phyloP scores from a whole-genome alignment of 2,888 invertebrate species.

The Zaprionus lineosus region DNA sequence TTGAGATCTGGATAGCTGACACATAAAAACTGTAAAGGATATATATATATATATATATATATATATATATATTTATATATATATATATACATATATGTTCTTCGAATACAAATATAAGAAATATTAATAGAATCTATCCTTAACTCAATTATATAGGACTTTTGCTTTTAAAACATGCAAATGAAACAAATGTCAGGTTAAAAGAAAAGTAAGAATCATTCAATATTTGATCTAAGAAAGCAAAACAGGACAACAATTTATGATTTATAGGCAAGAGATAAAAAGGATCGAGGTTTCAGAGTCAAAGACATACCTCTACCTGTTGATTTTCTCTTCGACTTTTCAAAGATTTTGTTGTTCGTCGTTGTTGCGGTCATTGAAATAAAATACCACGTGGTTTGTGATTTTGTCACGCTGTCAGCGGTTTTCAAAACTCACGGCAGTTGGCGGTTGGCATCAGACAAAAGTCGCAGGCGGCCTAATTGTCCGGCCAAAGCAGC shows the following conservation, averaged over 20 bases:
- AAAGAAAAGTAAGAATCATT: neutral
- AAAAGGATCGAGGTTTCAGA: constrained; percentile 22
- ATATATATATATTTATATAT: too few species aligned
- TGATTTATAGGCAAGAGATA: constrained; percentile 44
- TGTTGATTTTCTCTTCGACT: constrained; percentile 44
- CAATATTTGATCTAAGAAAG: neutral
- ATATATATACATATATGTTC: too few species aligned
- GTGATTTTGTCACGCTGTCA: constrained; percentile 77
- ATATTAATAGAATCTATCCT: too few species aligned
- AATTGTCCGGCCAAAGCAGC: constrained; percentile 53
- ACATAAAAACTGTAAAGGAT: constrained; percentile 14
- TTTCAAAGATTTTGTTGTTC: constrained; percentile 11
- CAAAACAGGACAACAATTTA: constrained; percentile 26
- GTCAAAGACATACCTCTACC: constrained; percentile 35
- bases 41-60: too few species aligned
- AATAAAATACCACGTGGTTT: constrained; percentile 79
- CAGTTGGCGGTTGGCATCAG: constrained; percentile 55
- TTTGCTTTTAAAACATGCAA: neutral
- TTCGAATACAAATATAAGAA: too few species aligned
- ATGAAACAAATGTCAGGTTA: neutral
- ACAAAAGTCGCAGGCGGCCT: constrained; percentile 49
- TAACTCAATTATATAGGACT: neutral
- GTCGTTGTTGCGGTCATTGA: constrained; percentile 73
- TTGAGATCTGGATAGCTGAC: too few species aligned
- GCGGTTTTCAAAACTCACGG: constrained; percentile 63